Percentiles rank a stretch among this genome's conserved stretches.
Evolutionary conservation across 2,113 vertebrate species (phyloP).

Genomic region (Colossoma macropomum): DNA sequence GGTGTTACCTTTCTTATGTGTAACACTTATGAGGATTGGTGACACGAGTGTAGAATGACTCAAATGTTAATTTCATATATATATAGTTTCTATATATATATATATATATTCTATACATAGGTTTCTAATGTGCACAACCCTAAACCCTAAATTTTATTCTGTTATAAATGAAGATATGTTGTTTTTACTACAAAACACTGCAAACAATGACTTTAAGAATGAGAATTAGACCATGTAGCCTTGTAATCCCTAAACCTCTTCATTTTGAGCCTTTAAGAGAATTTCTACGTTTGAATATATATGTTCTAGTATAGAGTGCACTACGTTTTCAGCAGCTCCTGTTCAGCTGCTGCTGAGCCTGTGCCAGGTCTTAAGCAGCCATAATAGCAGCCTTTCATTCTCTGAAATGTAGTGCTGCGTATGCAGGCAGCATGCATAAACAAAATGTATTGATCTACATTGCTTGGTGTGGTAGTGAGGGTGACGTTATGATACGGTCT

Average conservation of each 20-base stretch:
- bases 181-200: not conserved
- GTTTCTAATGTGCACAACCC: no score
- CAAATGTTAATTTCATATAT: no score
- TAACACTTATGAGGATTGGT: no score
- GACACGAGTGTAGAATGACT: no score
- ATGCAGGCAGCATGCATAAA: constrained; percentile 56
- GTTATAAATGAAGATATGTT: no score
- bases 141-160: no score
- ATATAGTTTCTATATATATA: no score
- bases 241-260: constrained; percentile 18
- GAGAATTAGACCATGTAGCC: not conserved
- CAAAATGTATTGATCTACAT: constrained; percentile 52
- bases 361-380: constrained; percentile 56
- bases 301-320: not conserved
- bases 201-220: not conserved
- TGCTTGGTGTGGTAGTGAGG: constrained; percentile 54
- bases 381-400: constrained; percentile 58
- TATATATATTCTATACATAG: no score
- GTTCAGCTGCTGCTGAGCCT: constrained; percentile 28
- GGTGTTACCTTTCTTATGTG: no score
- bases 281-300: constrained; percentile 15
- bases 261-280: not conserved
- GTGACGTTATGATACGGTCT: constrained; percentile 54
- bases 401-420: constrained; percentile 46
- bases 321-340: constrained; percentile 34